These are phyloP conservation scores for Holocentrus rufus DNA, from an alignment of 2,797 vertebrate species.

Conservation along the genomic window DNA sequence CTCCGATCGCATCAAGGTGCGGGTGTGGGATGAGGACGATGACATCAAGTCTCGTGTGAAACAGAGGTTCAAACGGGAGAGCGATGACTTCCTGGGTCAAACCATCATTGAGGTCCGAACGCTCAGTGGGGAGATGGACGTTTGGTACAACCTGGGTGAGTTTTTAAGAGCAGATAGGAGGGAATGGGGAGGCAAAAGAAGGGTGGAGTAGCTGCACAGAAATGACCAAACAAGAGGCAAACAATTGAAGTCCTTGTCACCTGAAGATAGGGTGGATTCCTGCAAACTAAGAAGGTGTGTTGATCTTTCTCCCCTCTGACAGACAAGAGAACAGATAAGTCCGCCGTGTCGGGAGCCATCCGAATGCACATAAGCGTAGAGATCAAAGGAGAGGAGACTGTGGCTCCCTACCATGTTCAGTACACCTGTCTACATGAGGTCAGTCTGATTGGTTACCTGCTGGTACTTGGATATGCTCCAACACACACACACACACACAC, in stretches of 20 bases:
- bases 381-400: slow-evolving; percentile 98
- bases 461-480: not conserved
- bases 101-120: slow-evolving; percentile 98
- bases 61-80: slow-evolving; percentile 95
- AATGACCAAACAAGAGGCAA: slow-evolving; percentile 35
- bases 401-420: slow-evolving; percentile 96
- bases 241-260: slow-evolving; percentile 41
- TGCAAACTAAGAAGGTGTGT: slow-evolving; percentile 31
- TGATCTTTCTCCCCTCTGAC: slow-evolving; percentile 48
- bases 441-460: slow-evolving; percentile 32
- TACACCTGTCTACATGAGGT: slow-evolving; percentile 98
- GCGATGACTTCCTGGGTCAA: slow-evolving; percentile 95
- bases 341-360: slow-evolving; percentile 95
- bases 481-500: slow-evolving; percentile 12
- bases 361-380: slow-evolving; percentile 98
- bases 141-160: slow-evolving; percentile 98
- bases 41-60: slow-evolving; percentile 98
- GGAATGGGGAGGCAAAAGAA: slow-evolving; percentile 30
- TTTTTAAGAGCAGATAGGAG: slow-evolving; percentile 31
- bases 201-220: slow-evolving; percentile 24
- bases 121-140: slow-evolving; percentile 97
- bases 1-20: slow-evolving; percentile 97
- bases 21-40: slow-evolving; percentile 96
- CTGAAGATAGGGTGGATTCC: slow-evolving; percentile 40
- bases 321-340: slow-evolving; percentile 98